These are phyloP conservation scores for Ichneumoninae sp. DNA, from an alignment of 2,888 invertebrate genomes.

Conservation along the genomic window DNA sequence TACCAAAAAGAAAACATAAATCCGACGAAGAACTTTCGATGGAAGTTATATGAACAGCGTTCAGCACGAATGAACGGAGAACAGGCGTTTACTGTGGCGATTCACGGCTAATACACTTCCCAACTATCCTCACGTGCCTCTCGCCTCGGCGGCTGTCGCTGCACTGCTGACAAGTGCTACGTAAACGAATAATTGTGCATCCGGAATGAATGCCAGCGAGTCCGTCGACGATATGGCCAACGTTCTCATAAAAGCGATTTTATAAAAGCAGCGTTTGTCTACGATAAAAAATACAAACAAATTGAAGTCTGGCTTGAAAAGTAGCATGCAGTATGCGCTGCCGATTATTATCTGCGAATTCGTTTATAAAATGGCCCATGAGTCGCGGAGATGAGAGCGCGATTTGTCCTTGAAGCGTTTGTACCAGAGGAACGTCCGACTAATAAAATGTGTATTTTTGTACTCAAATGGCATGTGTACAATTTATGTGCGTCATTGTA, in stretches of 20 bases:
- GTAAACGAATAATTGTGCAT: slow-evolving; percentile 30
- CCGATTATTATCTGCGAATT: neutral
- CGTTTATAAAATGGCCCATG: neutral
- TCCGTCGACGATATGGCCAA: neutral
- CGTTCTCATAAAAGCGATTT: neutral
- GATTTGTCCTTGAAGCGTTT: neutral
- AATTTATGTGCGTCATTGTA: neutral
- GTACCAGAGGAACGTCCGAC: neutral
- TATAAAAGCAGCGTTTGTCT: neutral
- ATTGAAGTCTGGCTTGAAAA: neutral
- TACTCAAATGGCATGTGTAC: neutral
- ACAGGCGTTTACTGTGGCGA: neutral
- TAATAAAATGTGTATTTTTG: neutral
- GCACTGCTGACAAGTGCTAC: slow-evolving; percentile 19
- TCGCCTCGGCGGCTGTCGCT: neutral
- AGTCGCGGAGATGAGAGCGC: neutral
- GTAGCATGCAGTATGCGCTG: too few relatives aligned
- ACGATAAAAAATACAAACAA: neutral
- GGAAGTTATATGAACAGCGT: neutral
- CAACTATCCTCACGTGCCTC: slow-evolving; percentile 4
- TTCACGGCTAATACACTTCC: neutral
- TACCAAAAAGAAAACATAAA: neutral
- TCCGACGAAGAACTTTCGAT: neutral
- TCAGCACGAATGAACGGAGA: neutral
- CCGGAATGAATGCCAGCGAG: neutral